Evolutionary conservation across 2,888 invertebrate genomes (phyloP), one percentile per base, ranked within the genome.

Genomic region (Perdita meconis): DNA sequence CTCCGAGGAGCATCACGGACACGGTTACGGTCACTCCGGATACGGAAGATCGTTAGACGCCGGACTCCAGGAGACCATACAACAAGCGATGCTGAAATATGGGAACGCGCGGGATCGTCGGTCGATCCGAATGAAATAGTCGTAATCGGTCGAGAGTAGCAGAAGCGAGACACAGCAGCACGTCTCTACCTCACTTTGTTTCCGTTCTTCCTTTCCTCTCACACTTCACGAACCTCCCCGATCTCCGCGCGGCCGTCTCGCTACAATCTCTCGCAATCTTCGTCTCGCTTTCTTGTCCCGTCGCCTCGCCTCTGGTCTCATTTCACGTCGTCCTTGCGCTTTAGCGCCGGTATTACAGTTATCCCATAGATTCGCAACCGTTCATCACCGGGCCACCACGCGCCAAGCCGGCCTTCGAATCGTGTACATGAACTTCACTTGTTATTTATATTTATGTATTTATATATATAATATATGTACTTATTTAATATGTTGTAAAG

Each of bases 1-100:
- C 55, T 92, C 93, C 1, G 95, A 95, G 72, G 95, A 96, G 73
- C 95, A 95, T 76, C 95, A 95, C 72, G 94, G 94, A 24, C 94
- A 94, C 78, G 94, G 94, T 0, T 94, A 94, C 64, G 89, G 91
- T 1, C 94, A 94, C 67, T 90, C 91, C 55, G 94, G 94, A 0
- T 94, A 94, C 69, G 93, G 94, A 69, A 91, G 94, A 81, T 94
- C 94, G 0, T 92, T 94, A 65, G 94, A 94, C 61, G 81, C 84
- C 1, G 30, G 30, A 2, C 78, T 88, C 1, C 88, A 91, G 40
- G 87, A 91, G 6, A 85, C 89, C 3, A 87, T 92, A 2, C 89
- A 92, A 56, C 91, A 92, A 57, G 91, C 92, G 13, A 88, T 92
- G 24, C 86, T 89, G 60, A 92, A 91, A 68, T 92, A 91, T 78